Evolutionary conservation across 2,888 invertebrate species (phyloP).

Genomic region (Tenthredo notha): DNA sequence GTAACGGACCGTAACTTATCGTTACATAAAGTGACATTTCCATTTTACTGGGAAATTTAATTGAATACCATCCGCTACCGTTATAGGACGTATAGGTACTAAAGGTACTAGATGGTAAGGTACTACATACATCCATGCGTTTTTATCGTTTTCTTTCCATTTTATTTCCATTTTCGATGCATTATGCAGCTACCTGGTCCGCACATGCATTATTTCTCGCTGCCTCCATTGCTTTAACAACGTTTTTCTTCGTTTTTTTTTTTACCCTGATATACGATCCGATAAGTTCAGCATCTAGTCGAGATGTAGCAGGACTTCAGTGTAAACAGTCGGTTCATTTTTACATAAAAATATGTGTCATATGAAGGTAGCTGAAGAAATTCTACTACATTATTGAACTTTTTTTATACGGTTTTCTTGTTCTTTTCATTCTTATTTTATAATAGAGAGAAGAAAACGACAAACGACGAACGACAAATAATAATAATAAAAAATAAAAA

Average conservation of each 20-base stretch:
- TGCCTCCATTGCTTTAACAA: conserved; percentile 46
- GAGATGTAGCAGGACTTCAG: neutral
- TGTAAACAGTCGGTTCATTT: neutral
- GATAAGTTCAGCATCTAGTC: conserved; percentile 20
- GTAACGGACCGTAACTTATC: conserved; percentile 30
- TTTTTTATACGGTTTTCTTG: neutral
- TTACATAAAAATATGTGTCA: neutral
- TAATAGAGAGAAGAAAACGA: neutral
- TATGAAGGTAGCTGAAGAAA: neutral
- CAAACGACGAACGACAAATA: neutral
- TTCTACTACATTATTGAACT: neutral
- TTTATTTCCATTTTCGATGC: conserved; percentile 36
- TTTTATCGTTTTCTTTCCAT: conserved; percentile 41
- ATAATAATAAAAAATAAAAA: neutral
- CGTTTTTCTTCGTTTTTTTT: conserved; percentile 13
- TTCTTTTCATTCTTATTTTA: neutral
- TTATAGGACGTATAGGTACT: neutral
- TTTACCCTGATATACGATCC: conserved; percentile 26
- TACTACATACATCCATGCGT: conserved; percentile 5
- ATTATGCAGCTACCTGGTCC: conserved; percentile 38
- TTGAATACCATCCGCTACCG: conserved; percentile 14
- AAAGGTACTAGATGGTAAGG: conserved; percentile 13
- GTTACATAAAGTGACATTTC: conserved; percentile 20
- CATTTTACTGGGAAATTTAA: conserved; percentile 36
- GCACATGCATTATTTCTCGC: conserved; percentile 27